A percentile compares a stretch with the other conserved stretches of the same genome.
phyloP scores from a whole-genome alignment of 2,113 vertebrate species.

The Labeo rohita region DNA sequence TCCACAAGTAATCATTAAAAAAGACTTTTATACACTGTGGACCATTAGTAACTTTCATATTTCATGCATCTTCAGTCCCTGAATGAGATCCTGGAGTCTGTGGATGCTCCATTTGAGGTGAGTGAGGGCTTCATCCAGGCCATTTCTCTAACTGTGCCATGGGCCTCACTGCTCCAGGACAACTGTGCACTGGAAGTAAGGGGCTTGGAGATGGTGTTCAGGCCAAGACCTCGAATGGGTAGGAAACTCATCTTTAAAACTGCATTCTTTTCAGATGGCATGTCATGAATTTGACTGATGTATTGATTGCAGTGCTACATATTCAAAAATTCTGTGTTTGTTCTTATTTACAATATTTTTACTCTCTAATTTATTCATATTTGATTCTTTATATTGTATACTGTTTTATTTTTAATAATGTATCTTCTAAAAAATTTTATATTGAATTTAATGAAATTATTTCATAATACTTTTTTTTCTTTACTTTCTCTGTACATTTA shows the following conservation, averaged over 20 bases:
- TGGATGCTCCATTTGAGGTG: constrained; percentile 93
- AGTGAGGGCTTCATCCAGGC: constrained; percentile 94
- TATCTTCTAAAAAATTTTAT: background rate
- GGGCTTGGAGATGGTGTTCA: constrained; percentile 92
- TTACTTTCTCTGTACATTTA: background rate
- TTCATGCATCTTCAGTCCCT: constrained; percentile 80
- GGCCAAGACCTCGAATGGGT: constrained; percentile 90
- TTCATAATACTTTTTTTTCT: background rate
- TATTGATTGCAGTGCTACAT: background rate
- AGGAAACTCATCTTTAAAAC: constrained; percentile 55
- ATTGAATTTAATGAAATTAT: background rate
- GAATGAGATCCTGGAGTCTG: constrained; percentile 94
- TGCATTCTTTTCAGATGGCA: background rate
- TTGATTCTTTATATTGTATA: too few species aligned
- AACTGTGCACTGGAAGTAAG: constrained; percentile 93
- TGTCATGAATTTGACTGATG: background rate
- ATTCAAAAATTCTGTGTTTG: background rate
- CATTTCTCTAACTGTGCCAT: constrained; percentile 92
- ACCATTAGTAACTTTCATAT: background rate
- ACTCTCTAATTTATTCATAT: background rate
- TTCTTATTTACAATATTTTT: background rate
- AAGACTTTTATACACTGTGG: background rate
- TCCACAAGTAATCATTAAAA: background rate
- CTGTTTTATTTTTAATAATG: background rate
- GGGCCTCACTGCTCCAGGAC: constrained; percentile 93